Percentiles rank a stretch among this genome's conserved stretches.
Evolutionary conservation across 2,113 vertebrate genomes (phyloP).

Genomic region (Megaleporinus macrocephalus): DNA sequence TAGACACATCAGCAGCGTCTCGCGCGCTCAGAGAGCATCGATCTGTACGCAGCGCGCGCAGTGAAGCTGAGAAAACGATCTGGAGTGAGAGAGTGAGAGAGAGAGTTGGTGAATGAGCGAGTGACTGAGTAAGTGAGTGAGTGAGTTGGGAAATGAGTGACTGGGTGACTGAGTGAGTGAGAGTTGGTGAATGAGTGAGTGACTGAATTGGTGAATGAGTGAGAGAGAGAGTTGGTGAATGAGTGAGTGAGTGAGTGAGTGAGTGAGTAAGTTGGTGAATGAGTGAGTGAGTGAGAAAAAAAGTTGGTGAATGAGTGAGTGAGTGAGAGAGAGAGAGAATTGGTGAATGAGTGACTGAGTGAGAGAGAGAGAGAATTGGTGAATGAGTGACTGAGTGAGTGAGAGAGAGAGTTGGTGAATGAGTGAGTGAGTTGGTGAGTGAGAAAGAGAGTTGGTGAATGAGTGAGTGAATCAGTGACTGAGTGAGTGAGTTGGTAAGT

Average conservation of each 20-base stretch:
- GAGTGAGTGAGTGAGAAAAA: no score
- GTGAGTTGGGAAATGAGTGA: neutral
- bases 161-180: neutral
- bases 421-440: neutral
- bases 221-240: neutral
- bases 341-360: neutral
- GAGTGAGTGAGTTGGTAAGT: neutral
- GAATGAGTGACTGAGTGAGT: neutral
- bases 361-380: neutral
- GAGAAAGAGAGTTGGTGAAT: conserved; percentile 15
- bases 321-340: neutral
- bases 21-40: neutral
- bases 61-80: no score
- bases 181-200: neutral
- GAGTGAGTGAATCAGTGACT: neutral
- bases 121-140: neutral
- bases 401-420: neutral
- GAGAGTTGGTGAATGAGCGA: neutral
- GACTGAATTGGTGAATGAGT: neutral
- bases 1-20: no score
- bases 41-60: neutral
- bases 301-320: neutral
- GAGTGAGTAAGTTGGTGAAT: no score
- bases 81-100: neutral
- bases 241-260: neutral